A percentile compares a stretch with the other conserved stretches of the same genome.
Conservation (phyloP, 2,888 invertebrate genomes). For the Geophilus truncorum region DNA sequence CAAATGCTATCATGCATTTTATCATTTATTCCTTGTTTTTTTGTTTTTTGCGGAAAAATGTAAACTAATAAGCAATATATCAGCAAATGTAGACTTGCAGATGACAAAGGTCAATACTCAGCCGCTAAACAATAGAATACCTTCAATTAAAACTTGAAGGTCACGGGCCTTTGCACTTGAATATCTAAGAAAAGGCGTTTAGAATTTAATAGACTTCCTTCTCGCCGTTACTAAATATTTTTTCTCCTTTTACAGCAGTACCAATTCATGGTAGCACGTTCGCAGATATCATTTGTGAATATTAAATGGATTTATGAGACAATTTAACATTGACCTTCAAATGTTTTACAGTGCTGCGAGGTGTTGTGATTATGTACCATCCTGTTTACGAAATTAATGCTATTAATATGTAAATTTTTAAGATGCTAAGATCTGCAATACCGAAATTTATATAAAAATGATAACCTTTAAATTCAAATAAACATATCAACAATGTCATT, state of each 20-base stretch:
- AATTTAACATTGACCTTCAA: background rate
- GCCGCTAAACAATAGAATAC: background rate
- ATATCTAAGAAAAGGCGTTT: background rate
- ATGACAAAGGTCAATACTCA: background rate
- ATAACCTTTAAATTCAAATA: background rate
- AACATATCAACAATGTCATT: background rate
- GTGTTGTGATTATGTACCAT: no score
- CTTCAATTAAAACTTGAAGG: background rate
- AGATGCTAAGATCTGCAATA: no score
- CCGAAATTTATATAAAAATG: no score
- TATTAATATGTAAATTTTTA: no score
- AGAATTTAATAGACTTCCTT: background rate
- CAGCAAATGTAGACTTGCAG: background rate
- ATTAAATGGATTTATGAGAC: background rate
- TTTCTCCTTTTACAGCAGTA: no score
- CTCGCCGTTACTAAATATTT: background rate
- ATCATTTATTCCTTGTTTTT: background rate
- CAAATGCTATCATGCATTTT: background rate
- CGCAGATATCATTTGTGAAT: background rate
- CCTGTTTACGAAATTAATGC: no score
- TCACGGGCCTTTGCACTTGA: background rate
- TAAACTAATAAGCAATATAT: background rate
- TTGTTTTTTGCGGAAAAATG: background rate
- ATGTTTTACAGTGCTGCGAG: no score
- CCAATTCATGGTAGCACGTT: no score